Percentiles rank a stretch among this genome's conserved stretches.
phyloP scores from a whole-genome alignment of 1,140 invertebrate species.

The Drosophila mojavensis region DNA sequence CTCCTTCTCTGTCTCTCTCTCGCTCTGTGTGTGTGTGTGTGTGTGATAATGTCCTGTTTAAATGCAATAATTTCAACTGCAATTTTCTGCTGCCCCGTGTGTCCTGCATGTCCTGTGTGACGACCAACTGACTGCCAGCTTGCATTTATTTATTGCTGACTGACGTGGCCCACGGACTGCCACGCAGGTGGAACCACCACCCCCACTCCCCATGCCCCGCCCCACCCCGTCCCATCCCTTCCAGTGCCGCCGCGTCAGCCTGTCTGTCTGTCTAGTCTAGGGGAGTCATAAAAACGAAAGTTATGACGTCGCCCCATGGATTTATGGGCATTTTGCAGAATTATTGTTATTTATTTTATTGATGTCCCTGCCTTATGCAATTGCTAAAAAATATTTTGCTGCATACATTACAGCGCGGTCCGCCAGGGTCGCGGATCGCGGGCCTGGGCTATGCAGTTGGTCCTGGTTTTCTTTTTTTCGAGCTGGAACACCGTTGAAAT shows the following conservation, averaged over 20 bases:
- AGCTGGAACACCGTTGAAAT: conserved; percentile 30
- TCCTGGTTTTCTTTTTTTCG: neutral
- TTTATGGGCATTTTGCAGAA: conserved; percentile 77
- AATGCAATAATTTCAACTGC: conserved; percentile 81
- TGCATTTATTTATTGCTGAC: conserved; percentile 82
- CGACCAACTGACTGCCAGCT: conserved; percentile 80
- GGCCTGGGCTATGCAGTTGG: neutral
- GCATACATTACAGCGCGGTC: conserved; percentile 61
- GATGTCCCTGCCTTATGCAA: conserved; percentile 74
- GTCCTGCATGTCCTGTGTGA: conserved; percentile 64
- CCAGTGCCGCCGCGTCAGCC: conserved; percentile 41
- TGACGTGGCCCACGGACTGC: conserved; percentile 54
- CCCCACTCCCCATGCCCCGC: neutral
- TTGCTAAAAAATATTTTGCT: conserved; percentile 73
- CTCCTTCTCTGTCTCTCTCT: neutral
- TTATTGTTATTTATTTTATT: conserved; percentile 83
- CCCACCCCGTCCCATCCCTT: neutral
- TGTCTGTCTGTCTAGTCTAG: conserved; percentile 63
- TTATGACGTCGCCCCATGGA: conserved; percentile 74
- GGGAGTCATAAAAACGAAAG: conserved; percentile 78
- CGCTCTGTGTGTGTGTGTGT: conserved; percentile 8
- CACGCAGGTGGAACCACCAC: conserved; percentile 51
- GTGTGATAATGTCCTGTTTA: conserved; percentile 81
- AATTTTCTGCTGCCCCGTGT: conserved; percentile 60
- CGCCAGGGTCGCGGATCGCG: neutral